Base-by-base conservation (phyloP, 1,140 invertebrate species). In the Ganaspis sp. region DNA sequence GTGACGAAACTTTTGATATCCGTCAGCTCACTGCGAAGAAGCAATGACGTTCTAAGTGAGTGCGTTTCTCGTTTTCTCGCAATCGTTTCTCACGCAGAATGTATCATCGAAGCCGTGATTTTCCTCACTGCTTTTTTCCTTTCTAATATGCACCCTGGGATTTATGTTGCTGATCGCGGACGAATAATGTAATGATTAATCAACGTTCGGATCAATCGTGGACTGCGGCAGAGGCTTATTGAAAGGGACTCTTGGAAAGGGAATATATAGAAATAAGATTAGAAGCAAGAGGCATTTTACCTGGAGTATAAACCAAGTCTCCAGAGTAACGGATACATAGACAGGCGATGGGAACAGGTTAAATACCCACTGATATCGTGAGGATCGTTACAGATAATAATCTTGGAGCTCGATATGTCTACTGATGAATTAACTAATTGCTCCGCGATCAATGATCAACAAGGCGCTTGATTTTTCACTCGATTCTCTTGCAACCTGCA, bases 341-440 rank as follows among this genome's bases (percentile, higher is more conserved):
- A 70, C 21, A 40, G 17, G 21, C 38, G 3, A 69, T 53, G 69
- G 37, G 70, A 80, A 78, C 58, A 64, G 29, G 45, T 64, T 26
- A 12, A 58, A 72, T 45, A 23, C 64, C 21, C 72, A 15, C 15
- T 69, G 72, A 71, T 80, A 79, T 79, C 83, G 76, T 82, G 74
- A 73, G 73, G 73, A 81, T 75, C 73, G 19, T 26, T 45, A 29
- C 38, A 15, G 74, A 77, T 77, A 81, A 77, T 74, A 74, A 23
- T 64, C 26, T 38, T 37, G 1, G 38, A 26, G 21, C n/a, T 19
- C 9, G 15, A 64, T 64, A 9, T 12, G 54, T 72, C 49, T 81
- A 77, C 45, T 34, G 64, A 75, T 34, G 53, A 75, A 84, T 73
- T 70, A 29, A 76, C 71, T 75, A 73, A 83, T 81, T 77, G 74